Conservation (phyloP, 2,888 invertebrate species). For the Cryptus armator region DNA sequence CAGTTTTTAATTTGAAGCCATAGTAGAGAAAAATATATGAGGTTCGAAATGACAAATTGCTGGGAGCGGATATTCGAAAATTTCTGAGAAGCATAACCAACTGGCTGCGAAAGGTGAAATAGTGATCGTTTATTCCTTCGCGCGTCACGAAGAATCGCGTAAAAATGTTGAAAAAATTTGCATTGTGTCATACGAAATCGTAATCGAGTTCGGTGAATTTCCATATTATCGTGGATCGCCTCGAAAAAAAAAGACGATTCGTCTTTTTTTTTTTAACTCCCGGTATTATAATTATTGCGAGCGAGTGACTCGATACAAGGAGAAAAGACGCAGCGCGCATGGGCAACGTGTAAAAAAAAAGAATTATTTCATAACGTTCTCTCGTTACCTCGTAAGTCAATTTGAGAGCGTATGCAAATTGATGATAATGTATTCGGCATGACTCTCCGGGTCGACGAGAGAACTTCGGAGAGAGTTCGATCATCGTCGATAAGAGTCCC, state of each 20-base stretch:
- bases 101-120: not conserved
- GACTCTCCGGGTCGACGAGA: not conserved
- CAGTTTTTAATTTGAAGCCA: not conserved
- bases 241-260: not conserved
- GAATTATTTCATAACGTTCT: conserved; percentile 76
- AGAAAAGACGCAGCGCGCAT: not conserved
- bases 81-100: not conserved
- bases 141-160: not conserved
- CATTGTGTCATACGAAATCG: conserved; percentile 5
- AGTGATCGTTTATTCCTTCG: conserved; percentile 2
- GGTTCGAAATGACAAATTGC: not conserved
- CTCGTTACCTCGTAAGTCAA: conserved; percentile 75
- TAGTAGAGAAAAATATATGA: not conserved
- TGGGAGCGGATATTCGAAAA: not conserved
- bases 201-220: not conserved
- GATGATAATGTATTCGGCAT: conserved; percentile 78
- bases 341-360: conserved; percentile 54
- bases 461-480: not conserved
- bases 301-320: not conserved
- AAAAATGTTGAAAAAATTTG: not conserved
- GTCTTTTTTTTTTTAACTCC: not conserved
- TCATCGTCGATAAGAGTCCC: not conserved
- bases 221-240: not conserved
- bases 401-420: conserved; percentile 78
- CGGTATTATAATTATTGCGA: not conserved